These are phyloP conservation scores for Zaprionus ghesquierei DNA, from an alignment of 1,140 invertebrate genomes.

Conservation along the genomic window DNA sequence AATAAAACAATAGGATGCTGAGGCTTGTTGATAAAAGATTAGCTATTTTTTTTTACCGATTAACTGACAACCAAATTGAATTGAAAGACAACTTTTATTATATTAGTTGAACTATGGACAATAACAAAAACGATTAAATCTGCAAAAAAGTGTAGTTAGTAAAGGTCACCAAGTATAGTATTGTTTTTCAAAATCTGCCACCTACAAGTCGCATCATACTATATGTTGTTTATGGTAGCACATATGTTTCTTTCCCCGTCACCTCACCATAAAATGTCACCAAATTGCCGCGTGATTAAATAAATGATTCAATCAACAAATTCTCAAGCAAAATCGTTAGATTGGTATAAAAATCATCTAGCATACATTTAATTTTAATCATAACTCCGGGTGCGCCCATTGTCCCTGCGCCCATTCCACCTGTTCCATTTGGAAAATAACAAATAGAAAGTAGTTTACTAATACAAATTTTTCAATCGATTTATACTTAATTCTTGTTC, in stretches of 20 bases:
- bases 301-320: not conserved
- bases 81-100: not conserved
- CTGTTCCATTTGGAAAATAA: conserved; percentile 18
- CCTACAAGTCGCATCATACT: not conserved
- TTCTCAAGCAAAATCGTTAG: not conserved
- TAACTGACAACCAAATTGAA: not conserved
- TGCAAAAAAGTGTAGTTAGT: not conserved
- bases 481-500: conserved; percentile 62
- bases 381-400: conserved; percentile 4
- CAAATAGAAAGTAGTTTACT: conserved; percentile 28
- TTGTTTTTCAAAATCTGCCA: not conserved
- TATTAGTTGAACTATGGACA: not conserved
- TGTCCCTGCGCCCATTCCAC: conserved; percentile 12
- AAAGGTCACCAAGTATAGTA: not conserved
- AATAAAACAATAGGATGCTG: too few relatives aligned
- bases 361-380: conserved; percentile 20
- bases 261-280: not conserved
- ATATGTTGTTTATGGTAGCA: not conserved
- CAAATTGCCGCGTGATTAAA: not conserved
- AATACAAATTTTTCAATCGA: conserved; percentile 35
- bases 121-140: not conserved
- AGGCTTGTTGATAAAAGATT: not conserved
- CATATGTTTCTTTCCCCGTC: not conserved
- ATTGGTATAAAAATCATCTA: conserved; percentile 14
- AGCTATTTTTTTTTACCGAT: not conserved